These are phyloP conservation scores for Erebia palarica DNA, from an alignment of 2,888 invertebrate genomes.

Conservation along the genomic window DNA sequence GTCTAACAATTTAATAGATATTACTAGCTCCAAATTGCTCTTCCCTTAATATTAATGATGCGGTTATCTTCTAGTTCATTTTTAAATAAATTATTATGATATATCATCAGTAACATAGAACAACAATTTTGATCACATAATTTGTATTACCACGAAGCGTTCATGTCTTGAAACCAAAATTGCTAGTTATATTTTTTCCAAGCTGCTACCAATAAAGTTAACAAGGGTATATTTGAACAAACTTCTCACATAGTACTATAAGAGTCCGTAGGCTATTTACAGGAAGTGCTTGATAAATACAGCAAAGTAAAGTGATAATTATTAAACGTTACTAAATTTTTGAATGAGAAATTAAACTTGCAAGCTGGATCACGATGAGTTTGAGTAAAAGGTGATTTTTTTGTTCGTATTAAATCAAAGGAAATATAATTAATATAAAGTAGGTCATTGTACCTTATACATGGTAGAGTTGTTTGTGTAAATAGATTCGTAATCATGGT, in stretches of 20 bases:
- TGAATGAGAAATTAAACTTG: too few relatives aligned
- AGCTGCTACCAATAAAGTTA: constrained; percentile 41
- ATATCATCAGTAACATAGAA: constrained; percentile 5
- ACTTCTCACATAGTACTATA: neutral
- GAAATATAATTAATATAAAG: too few relatives aligned
- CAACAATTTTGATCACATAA: constrained; percentile 13
- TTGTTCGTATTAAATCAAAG: too few relatives aligned
- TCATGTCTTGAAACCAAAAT: constrained; percentile 25
- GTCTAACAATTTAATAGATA: neutral
- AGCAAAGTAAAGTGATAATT: neutral
- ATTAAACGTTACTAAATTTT: too few relatives aligned
- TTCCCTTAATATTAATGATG: constrained; percentile 11
- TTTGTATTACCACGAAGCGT: constrained; percentile 25
- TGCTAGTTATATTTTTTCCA: constrained; percentile 28
- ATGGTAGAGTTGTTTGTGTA: too few relatives aligned
- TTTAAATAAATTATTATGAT: constrained; percentile 7
- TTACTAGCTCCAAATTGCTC: neutral
- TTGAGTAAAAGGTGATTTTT: too few relatives aligned
- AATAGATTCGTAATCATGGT: too few relatives aligned
- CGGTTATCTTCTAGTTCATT: neutral
- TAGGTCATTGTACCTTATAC: too few relatives aligned
- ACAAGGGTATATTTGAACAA: constrained; percentile 51
- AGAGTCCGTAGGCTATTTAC: neutral
- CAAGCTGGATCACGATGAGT: too few relatives aligned
- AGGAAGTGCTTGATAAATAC: neutral